A percentile compares a stretch with the other conserved stretches of the same genome.
Conservation (phyloP, 1,140 invertebrate species). For the Tigriopus japonicus region DNA sequence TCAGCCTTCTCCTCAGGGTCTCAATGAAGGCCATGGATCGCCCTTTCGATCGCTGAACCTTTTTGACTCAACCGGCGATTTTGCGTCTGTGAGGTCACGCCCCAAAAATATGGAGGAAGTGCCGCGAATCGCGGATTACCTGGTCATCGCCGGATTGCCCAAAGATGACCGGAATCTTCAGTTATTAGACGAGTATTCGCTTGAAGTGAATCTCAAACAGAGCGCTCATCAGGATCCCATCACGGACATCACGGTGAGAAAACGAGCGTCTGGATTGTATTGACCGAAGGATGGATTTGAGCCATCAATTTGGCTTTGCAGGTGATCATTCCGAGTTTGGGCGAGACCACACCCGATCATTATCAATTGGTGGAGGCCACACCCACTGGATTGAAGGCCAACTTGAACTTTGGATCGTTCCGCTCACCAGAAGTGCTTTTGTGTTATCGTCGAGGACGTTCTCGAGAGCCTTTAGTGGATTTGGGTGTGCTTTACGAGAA, state of each 20-base stretch:
- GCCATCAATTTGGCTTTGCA: too few relatives aligned
- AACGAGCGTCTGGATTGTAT: too few relatives aligned
- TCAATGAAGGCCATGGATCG: too few relatives aligned
- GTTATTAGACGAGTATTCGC: slow-evolving; percentile 56
- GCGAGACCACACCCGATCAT: slow-evolving; percentile 10
- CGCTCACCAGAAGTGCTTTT: slow-evolving; percentile 68
- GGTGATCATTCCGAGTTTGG: slow-evolving; percentile 6
- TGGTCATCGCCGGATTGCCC: slow-evolving; percentile 86
- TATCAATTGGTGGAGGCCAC: slow-evolving; percentile 9
- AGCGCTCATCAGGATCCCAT: slow-evolving; percentile 15
- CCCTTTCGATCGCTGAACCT: too few relatives aligned
- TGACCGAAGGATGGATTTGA: too few relatives aligned
- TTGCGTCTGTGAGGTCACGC: too few relatives aligned
- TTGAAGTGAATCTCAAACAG: slow-evolving; percentile 55
- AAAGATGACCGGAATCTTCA: slow-evolving; percentile 39
- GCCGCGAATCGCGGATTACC: slow-evolving; percentile 52
- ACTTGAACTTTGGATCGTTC: slow-evolving; percentile 92
- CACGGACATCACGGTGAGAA: slow-evolving; percentile 7
- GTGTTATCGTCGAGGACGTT: slow-evolving; percentile 71
- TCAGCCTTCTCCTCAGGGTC: too few relatives aligned
- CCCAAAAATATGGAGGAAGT: slow-evolving; percentile 22
- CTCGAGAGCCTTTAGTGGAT: slow-evolving; percentile 90
- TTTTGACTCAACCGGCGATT: too few relatives aligned
- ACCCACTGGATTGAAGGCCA: slow-evolving; percentile 46
- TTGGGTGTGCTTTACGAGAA: slow-evolving; percentile 86